phyloP scores from a whole-genome alignment of 2,888 invertebrate species.

The Scaptomyza tumidula region DNA sequence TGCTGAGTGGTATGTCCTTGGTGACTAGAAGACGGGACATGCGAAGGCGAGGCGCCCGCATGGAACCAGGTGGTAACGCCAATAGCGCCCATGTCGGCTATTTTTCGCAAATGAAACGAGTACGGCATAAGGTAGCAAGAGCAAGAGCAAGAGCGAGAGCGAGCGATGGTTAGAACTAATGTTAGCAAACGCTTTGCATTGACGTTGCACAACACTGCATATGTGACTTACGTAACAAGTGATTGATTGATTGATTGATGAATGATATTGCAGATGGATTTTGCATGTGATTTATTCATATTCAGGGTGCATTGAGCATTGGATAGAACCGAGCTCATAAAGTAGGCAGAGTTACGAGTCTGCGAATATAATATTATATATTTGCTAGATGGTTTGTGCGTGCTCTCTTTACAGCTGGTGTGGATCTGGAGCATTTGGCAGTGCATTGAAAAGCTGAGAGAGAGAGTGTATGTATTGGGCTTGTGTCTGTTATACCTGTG shows the following conservation, averaged over 20 bases:
- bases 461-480: slow-evolving; percentile 82
- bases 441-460: slow-evolving; percentile 32
- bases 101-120: slow-evolving; percentile 22
- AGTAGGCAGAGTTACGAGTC: slow-evolving; percentile 21
- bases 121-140: slow-evolving; percentile 14
- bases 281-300: slow-evolving; percentile 7
- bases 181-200: slow-evolving; percentile 18
- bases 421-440: slow-evolving; percentile 30
- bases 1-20: slow-evolving; percentile 56
- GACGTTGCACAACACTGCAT: slow-evolving; percentile 45
- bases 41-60: slow-evolving; percentile 81
- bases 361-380: slow-evolving; percentile 4
- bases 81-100: slow-evolving; percentile 83
- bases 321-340: slow-evolving; percentile 25
- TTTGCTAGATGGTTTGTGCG: slow-evolving; percentile 20
- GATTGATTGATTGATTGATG: slow-evolving; percentile 21
- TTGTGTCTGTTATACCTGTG: slow-evolving; percentile 84
- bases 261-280: slow-evolving; percentile 23
- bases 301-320: slow-evolving; percentile 24
- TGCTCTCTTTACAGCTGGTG: slow-evolving; percentile 52
- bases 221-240: slow-evolving; percentile 31
- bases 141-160: slow-evolving; percentile 26
- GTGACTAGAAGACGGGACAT: slow-evolving; percentile 44
- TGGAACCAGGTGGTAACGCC: slow-evolving; percentile 85
- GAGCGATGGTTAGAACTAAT: slow-evolving; percentile 41